These are phyloP conservation scores for Fabriciana adippe DNA, from an alignment of 2,888 invertebrate species.

Conservation along the genomic window DNA sequence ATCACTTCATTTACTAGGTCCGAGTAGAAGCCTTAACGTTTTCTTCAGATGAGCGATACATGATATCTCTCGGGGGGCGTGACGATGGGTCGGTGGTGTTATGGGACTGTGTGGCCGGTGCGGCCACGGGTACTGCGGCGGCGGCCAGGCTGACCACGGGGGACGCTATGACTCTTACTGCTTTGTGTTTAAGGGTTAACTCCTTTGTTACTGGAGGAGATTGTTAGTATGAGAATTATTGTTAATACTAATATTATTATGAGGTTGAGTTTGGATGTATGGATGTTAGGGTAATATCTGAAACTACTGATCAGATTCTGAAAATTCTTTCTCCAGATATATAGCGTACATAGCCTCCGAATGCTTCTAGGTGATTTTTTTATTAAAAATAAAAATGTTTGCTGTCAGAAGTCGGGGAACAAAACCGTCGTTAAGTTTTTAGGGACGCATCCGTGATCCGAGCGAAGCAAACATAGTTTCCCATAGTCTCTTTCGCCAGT, in stretches of 20 bases:
- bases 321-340: no score
- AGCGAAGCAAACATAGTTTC: no score
- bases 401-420: no score
- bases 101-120: slow-evolving; percentile 87
- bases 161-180: slow-evolving; percentile 82
- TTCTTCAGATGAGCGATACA: slow-evolving; percentile 89
- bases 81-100: slow-evolving; percentile 95
- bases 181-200: slow-evolving; percentile 80
- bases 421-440: no score
- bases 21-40: slow-evolving; percentile 93
- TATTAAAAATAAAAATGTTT: no score
- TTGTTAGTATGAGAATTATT: slow-evolving; percentile 61
- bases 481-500: no score
- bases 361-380: no score
- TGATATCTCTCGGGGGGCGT: slow-evolving; percentile 93
- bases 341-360: no score
- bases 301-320: no score
- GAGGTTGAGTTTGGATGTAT: background rate
- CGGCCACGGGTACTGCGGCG: slow-evolving; percentile 84
- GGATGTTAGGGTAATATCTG: no score
- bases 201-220: slow-evolving; percentile 90
- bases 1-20: slow-evolving; percentile 68
- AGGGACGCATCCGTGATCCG: no score
- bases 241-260: background rate
- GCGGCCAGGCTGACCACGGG: slow-evolving; percentile 87